Base-by-base conservation (phyloP, 2,797 vertebrate species). In the Mycteria americana region DNA sequence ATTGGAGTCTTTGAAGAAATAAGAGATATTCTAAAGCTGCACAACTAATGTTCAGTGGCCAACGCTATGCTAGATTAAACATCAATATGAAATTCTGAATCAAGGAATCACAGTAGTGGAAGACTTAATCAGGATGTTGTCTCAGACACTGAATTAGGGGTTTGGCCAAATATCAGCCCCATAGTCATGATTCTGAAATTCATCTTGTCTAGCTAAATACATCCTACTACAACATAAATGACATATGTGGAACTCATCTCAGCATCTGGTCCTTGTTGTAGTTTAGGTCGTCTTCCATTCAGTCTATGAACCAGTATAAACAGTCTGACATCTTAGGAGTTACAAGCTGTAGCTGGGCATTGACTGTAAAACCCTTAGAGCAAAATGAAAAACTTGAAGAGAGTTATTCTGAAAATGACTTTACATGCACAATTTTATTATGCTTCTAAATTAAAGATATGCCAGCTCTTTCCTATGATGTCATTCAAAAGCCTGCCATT, bases 201-300 rank as follows among this genome's bases (percentile, higher is more conserved):
- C 63, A 92, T 18, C 50, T 33, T 50, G 21, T 74, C n/a, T 64
- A 76, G 30, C n/a, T 75, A 80, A 83, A 92, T 72, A 39, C 4
- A 70, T 37, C 60, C 14, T 12, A 86, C 56, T 91, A 74, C 72
- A 83, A 60, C 10, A 74, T 68, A 83, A 88, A 76, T 54, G 0
- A 64, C 11, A 12, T 25, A 68, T 22, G 3, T 30, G 62, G 35
- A 89, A 73, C 14, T 39, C 33, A 48, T 57, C 27, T 64, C 39
- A 78, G 41, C 83, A 62, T 46, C 53, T 60, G 62, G 25, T 85
- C 64, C 70, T 75, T 69, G 10, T 23, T 50, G 23, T 74, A 46
- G 69, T 91, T 88, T 67, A 89, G n/a, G 76, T 97, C 88, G 94
- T 96, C 65, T 94, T 97, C 84, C 56, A 45, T 80, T 97, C 95